Evolutionary conservation across 2,888 invertebrate genomes (phyloP).

Genomic region (Nomada fucata): DNA sequence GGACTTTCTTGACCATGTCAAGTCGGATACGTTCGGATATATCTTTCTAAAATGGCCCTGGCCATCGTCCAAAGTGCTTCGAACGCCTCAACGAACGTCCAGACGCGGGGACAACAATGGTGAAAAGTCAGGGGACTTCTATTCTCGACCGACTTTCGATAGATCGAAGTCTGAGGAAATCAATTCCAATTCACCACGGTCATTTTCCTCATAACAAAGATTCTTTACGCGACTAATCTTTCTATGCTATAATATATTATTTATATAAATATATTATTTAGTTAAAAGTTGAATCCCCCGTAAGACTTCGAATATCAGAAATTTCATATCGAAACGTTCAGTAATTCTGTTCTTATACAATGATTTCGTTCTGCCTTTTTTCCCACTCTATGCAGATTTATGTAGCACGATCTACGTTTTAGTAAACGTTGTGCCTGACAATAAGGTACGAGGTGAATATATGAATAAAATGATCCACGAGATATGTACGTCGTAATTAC

Average conservation of each 20-base stretch:
- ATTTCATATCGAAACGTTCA: neutral
- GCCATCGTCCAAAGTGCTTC: constrained; percentile 50
- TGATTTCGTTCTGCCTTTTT: neutral
- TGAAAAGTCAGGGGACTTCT: constrained; percentile 21
- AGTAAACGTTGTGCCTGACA: neutral
- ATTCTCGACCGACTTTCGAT: constrained; percentile 6
- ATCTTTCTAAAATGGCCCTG: constrained; percentile 63
- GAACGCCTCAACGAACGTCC: constrained; percentile 15
- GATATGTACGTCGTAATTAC: constrained; percentile 10
- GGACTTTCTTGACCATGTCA: constrained; percentile 17
- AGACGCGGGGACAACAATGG: constrained; percentile 7
- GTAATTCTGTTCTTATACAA: neutral
- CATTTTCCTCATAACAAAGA: no score
- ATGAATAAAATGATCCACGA: constrained; percentile 18
- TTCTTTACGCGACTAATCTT: neutral
- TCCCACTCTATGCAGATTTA: neutral
- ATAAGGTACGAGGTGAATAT: neutral
- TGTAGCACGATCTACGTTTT: neutral
- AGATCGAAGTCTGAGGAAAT: neutral
- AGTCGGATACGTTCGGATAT: constrained; percentile 47
- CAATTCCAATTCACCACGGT: neutral
- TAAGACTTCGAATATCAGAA: neutral
- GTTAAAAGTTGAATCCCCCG: no score
- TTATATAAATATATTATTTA: neutral
- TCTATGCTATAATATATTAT: neutral